Evolutionary conservation across 2,113 vertebrate species (phyloP).

Genomic region (Chaetorhynchus papuensis): DNA sequence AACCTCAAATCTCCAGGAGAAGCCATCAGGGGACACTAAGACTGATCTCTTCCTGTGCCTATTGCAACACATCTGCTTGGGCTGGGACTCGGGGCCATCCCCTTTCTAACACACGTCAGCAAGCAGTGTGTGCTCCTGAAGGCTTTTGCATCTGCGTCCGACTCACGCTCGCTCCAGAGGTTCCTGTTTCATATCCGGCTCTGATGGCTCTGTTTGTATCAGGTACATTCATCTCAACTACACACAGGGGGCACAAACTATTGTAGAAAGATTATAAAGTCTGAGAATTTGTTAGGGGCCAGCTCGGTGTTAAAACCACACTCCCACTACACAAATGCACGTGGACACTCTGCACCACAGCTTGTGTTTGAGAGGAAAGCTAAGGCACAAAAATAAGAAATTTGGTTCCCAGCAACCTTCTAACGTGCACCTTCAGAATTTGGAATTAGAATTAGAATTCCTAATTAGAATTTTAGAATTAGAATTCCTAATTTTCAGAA

Average conservation of each 20-base stretch:
- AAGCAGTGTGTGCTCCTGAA: neutral
- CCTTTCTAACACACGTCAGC: neutral
- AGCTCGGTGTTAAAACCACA: neutral
- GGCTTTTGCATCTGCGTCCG: neutral
- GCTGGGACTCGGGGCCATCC: neutral
- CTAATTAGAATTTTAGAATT: neutral
- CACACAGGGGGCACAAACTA: neutral
- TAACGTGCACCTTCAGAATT: neutral
- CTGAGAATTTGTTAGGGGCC: neutral
- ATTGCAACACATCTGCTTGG: slow-evolving; percentile 35
- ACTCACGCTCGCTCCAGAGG: neutral
- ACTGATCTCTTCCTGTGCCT: slow-evolving; percentile 17
- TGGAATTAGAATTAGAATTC: no score
- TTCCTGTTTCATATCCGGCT: slow-evolving; percentile 48
- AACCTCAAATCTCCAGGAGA: slow-evolving; percentile 15
- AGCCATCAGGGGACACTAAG: neutral
- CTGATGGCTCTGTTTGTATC: neutral
- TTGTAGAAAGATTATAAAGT: neutral
- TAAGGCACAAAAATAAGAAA: neutral
- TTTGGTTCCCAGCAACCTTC: neutral
- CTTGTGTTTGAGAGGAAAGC: neutral
- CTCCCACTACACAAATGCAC: neutral
- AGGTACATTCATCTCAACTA: neutral
- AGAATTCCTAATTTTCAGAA: neutral
- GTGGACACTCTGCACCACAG: neutral